Conservation (phyloP, 2,888 invertebrate species). For the Callosobruchus maculatus region DNA sequence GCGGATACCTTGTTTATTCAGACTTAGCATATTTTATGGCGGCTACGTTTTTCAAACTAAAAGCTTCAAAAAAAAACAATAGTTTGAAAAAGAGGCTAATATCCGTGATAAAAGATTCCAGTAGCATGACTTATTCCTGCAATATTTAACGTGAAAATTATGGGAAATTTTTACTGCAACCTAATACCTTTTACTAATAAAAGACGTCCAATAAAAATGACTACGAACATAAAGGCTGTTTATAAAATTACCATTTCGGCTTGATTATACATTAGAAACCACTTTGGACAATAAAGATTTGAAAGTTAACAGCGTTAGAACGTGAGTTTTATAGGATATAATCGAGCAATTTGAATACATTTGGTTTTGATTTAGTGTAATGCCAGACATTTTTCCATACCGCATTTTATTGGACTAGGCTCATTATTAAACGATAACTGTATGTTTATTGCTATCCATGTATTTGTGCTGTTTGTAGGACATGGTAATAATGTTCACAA, state of each 20-base stretch:
- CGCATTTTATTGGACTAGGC: background rate
- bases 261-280: background rate
- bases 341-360: background rate
- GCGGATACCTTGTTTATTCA: too few species aligned
- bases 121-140: too few species aligned
- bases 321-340: background rate
- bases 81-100: too few species aligned
- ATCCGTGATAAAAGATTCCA: too few species aligned
- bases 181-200: too few species aligned
- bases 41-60: too few species aligned
- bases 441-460: background rate
- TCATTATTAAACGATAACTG: background rate
- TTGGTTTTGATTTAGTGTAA: background rate
- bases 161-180: too few species aligned
- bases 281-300: background rate
- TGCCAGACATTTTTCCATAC: background rate
- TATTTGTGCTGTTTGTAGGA: background rate
- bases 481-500: too few species aligned
- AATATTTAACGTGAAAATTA: too few species aligned
- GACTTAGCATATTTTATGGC: too few species aligned
- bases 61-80: too few species aligned
- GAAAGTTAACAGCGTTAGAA: background rate
- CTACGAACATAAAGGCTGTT: background rate
- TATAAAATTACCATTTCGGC: background rate
- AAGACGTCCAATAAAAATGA: too few species aligned